A percentile compares a stretch with the other conserved stretches of the same genome.
These are phyloP conservation scores for Eristalis pertinax DNA, from an alignment of 2,888 invertebrate genomes.

Conservation along the genomic window DNA sequence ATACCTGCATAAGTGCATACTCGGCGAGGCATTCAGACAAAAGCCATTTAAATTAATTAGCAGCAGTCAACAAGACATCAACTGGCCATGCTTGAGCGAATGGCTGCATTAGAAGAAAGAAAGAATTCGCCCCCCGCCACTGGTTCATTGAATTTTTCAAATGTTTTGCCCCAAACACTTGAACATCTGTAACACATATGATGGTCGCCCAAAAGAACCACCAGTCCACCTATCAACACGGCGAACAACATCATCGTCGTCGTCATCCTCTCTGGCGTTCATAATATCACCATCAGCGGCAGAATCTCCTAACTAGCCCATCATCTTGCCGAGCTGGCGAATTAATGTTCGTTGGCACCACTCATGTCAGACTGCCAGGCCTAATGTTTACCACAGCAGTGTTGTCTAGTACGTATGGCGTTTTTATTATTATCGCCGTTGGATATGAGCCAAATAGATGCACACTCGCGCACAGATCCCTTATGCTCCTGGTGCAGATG, in stretches of 20 bases:
- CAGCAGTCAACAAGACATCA: background rate
- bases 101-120: background rate
- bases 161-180: background rate
- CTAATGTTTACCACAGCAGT: slow-evolving; percentile 41
- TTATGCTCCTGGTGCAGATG: background rate
- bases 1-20: background rate
- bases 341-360: slow-evolving; percentile 68
- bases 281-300: slow-evolving; percentile 2
- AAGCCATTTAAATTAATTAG: background rate
- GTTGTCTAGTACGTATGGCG: slow-evolving; percentile 45
- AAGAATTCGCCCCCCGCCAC: background rate
- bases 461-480: slow-evolving; percentile 24
- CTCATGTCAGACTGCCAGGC: slow-evolving; percentile 60
- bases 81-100: background rate
- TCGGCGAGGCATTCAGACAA: background rate
- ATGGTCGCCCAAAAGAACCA: background rate
- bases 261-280: background rate
- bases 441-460: slow-evolving; percentile 64
- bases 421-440: slow-evolving; percentile 62
- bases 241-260: slow-evolving; percentile 48
- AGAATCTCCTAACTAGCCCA: slow-evolving; percentile 57
- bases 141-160: background rate
- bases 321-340: slow-evolving; percentile 55
- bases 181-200: slow-evolving; percentile 26
- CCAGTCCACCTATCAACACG: slow-evolving; percentile 37